phyloP scores from a whole-genome alignment of 2,113 vertebrate genomes.

The Pangasianodon hypophthalmus region DNA sequence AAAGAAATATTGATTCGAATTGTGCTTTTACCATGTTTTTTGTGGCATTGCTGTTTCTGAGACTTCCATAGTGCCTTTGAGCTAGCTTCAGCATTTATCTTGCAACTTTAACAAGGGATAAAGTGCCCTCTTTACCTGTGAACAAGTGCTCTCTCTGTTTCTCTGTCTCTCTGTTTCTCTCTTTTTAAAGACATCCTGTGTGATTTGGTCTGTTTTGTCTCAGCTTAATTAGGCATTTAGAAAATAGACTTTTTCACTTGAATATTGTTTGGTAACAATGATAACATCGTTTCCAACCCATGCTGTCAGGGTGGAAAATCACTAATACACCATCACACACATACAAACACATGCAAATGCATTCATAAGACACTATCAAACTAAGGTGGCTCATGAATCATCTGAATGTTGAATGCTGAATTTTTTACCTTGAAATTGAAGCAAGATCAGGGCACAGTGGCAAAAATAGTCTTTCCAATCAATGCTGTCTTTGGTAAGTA shows the following conservation, averaged over 20 bases:
- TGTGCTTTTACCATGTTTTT: neutral
- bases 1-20: neutral
- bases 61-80: neutral
- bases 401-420: neutral
- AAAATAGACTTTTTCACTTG: neutral
- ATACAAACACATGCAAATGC: neutral
- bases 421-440: neutral
- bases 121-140: neutral
- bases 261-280: neutral
- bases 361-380: neutral
- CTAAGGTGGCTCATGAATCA: neutral
- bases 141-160: neutral
- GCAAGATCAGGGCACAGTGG: neutral
- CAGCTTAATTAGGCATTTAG: neutral
- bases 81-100: neutral
- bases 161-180: neutral
- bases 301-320: neutral
- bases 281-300: neutral
- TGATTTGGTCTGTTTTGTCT: neutral
- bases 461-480: neutral
- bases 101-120: neutral
- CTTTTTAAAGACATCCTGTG: neutral
- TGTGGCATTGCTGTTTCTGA: neutral
- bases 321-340: neutral
- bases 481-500: neutral